Conservation (phyloP, 2,888 invertebrate species). For the Netelia fuscicornis region DNA sequence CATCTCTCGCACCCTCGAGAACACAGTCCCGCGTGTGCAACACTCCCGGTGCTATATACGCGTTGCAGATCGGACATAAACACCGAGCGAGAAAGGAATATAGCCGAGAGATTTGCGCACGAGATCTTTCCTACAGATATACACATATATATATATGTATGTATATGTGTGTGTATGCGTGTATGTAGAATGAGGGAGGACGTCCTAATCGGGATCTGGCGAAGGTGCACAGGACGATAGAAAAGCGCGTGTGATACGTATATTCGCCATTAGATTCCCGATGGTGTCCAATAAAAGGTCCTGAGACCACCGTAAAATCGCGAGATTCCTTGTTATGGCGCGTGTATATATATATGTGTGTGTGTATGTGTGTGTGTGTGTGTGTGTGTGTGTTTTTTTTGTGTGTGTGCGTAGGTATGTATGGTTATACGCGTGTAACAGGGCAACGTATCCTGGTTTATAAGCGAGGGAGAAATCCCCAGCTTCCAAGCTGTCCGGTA, state of each 20-base stretch:
- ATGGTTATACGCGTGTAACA: not conserved
- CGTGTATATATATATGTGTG: conserved; percentile 44
- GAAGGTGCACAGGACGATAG: conserved; percentile 50
- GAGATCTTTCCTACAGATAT: conserved; percentile 37
- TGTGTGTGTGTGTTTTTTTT: conserved; percentile 10
- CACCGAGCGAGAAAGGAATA: conserved; percentile 50
- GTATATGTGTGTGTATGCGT: not conserved
- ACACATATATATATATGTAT: not conserved
- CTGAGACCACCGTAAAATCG: conserved; percentile 78
- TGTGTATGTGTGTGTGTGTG: conserved; percentile 10
- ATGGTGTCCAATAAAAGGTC: conserved; percentile 79
- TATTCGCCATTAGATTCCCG: conserved; percentile 76
- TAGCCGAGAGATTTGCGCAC: conserved; percentile 55
- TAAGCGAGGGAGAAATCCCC: conserved; percentile 32
- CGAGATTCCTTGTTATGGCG: conserved; percentile 78
- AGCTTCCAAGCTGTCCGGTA: conserved; percentile 51
- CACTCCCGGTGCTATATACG: conserved; percentile 23
- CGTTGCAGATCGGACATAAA: conserved; percentile 54
- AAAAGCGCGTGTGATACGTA: conserved; percentile 53
- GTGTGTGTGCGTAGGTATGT: not conserved
- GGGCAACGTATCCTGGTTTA: conserved; percentile 43
- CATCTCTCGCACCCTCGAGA: conserved; percentile 1
- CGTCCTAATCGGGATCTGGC: conserved; percentile 67
- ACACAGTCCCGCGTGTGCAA: not conserved
- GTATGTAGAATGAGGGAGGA: conserved; percentile 25